Base-by-base conservation (phyloP, 2,797 vertebrate genomes). In the Falco columbarius region DNA sequence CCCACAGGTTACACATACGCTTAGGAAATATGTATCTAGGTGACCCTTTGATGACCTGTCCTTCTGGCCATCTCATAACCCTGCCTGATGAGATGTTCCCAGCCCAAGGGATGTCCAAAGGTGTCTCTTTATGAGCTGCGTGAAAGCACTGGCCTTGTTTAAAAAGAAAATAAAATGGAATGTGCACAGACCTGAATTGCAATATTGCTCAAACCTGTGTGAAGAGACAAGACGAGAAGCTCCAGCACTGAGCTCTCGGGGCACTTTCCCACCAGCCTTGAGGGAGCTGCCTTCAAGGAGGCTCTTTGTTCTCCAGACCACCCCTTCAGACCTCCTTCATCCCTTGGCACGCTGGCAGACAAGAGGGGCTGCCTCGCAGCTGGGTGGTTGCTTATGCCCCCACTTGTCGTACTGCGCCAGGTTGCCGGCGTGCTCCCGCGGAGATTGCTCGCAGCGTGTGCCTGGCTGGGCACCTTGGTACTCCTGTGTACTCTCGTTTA, bases 1-100 rank as follows among this genome's bases (percentile, higher is more conserved):
- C 18, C 11, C n/a, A 30, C 2, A 9, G 36, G 17, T 51, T 44
- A 24, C 0, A 0, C 18, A 12, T 20, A 21, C 3, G 2, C 27
- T 68, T 34, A 44, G n/a, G 40, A 68, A 56, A 26, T 29, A 51
- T 1, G 18, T 55, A 74, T 30, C 80, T 90, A 23, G 23, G 36
- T 80, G 72, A 47, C 65, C 36, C n/a, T 80, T 72, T 51, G 27
- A 21, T 73, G 56, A 66, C 49, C 24, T 18, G 27, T 52, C 42
- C 19, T 65, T 75, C 36, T 92, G 63, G 24, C 47, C 11, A 5
- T 30, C 44, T 86, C 2, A 0, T 49, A 83, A 68, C 58, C 32
- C 44, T 46, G 26, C 6, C 4, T n/a, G 54, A 44, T 23, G 23
- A 47, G 54, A 42, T 23, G 36, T 73, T 89, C 61, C 51, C 49